Evolutionary conservation across 2,113 vertebrate genomes (phyloP).

Genomic region (Sardina pilchardus): DNA sequence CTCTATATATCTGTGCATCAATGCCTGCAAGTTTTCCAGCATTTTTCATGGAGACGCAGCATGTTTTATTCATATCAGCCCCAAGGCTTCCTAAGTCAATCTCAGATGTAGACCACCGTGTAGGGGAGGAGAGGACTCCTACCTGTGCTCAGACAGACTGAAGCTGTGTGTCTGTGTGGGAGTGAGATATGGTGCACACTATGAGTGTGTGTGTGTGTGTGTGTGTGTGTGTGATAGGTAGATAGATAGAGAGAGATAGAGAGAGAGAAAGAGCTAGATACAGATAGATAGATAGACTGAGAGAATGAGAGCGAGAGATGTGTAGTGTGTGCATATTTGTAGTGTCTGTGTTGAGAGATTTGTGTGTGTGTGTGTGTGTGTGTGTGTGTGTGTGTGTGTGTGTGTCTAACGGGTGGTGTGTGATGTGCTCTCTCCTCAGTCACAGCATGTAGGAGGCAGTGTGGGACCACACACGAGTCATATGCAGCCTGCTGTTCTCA

Average conservation of each 20-base stretch:
- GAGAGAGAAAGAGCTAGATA: too few species aligned
- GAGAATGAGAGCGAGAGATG: too few species aligned
- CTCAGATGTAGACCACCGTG: not conserved
- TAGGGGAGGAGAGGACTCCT: not conserved
- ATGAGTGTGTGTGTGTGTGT: not conserved
- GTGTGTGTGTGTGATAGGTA: not conserved
- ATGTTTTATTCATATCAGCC: not conserved
- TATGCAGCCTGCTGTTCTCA: not conserved
- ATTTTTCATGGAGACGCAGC: not conserved
- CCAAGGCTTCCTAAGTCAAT: not conserved
- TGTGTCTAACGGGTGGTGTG: not conserved
- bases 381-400: not conserved
- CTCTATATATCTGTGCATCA: not conserved
- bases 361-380: not conserved
- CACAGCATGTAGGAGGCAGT: constrained; percentile 6
- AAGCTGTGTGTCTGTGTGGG: not conserved
- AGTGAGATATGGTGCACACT: not conserved
- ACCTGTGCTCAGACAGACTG: not conserved
- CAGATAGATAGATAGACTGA: too few species aligned
- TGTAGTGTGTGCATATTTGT: not conserved
- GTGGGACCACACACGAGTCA: constrained; percentile 1
- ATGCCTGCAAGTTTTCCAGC: not conserved
- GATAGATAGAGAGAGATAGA: not conserved
- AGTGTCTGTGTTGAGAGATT: not conserved
- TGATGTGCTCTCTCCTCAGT: not conserved